phyloP scores from a whole-genome alignment of 2,888 invertebrate genomes.

The Phragmatobia fuliginosa region DNA sequence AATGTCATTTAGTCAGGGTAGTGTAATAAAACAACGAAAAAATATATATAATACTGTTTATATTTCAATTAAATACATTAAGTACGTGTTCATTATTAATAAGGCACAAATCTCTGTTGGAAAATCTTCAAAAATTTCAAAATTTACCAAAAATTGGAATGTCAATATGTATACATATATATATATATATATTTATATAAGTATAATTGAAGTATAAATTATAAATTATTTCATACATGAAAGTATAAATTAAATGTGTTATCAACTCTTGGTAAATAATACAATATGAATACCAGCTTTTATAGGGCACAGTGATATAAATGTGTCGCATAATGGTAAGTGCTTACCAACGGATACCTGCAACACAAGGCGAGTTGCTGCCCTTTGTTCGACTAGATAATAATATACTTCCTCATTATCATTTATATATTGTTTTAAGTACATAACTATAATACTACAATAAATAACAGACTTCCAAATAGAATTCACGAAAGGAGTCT shows the following conservation, averaged over 20 bases:
- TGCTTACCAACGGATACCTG: no score
- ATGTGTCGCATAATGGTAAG: no score
- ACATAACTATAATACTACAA: neutral
- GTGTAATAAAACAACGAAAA: slow-evolving; percentile 19
- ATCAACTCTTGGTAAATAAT: no score
- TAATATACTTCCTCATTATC: no score
- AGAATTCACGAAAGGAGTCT: no score
- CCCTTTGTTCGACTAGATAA: no score
- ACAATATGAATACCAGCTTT: no score
- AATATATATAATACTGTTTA: slow-evolving; percentile 25
- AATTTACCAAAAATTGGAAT: slow-evolving; percentile 12
- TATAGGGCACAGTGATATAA: no score
- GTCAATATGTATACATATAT: slow-evolving; percentile 2
- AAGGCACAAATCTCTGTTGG: slow-evolving; percentile 37
- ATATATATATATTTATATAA: neutral
- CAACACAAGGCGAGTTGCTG: no score
- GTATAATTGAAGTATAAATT: neutral
- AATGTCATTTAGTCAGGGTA: no score
- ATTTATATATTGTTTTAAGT: no score
- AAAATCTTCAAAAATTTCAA: neutral
- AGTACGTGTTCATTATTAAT: slow-evolving; percentile 22
- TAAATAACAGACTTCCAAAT: neutral
- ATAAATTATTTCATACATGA: neutral
- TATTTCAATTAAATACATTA: slow-evolving; percentile 36
- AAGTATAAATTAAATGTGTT: no score